A percentile compares a stretch with the other conserved stretches of the same genome.
Conservation (phyloP, 2,113 vertebrate genomes). For the Hucho hucho region DNA sequence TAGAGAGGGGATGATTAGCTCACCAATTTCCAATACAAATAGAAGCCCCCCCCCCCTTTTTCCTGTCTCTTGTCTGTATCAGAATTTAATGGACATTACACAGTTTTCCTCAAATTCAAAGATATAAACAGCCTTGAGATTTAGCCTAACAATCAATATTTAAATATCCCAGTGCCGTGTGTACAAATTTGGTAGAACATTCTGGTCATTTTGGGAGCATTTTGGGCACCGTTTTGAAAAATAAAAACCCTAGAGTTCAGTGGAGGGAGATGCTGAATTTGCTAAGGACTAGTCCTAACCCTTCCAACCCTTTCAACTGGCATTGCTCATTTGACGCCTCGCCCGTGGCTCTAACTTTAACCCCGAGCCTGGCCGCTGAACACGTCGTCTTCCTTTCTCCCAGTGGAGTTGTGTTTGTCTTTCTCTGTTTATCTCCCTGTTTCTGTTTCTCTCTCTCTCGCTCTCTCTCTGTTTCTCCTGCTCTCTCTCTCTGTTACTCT, state of each 20-base stretch:
- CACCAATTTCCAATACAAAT: neutral
- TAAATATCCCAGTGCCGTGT: neutral
- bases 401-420: neutral
- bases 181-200: neutral
- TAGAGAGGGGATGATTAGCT: neutral
- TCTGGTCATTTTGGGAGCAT: neutral
- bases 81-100: neutral
- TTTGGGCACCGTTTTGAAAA: neutral
- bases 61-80: neutral
- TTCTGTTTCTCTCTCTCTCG: neutral
- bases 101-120: neutral
- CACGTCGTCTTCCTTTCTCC: neutral
- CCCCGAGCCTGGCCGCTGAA: neutral
- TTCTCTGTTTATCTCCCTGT: neutral
- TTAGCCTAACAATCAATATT: neutral
- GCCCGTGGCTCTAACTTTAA: neutral
- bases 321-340: neutral
- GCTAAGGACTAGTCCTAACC: neutral
- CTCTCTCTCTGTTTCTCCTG: neutral
- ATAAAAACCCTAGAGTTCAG: neutral
- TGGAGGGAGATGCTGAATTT: neutral
- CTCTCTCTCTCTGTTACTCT: neutral
- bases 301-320: slow-evolving; percentile 1
- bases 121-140: neutral
- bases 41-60: neutral